Percentiles rank a stretch among this genome's conserved stretches.
Conservation (phyloP, 2,888 invertebrate genomes). For the Aleiodes testaceus region DNA sequence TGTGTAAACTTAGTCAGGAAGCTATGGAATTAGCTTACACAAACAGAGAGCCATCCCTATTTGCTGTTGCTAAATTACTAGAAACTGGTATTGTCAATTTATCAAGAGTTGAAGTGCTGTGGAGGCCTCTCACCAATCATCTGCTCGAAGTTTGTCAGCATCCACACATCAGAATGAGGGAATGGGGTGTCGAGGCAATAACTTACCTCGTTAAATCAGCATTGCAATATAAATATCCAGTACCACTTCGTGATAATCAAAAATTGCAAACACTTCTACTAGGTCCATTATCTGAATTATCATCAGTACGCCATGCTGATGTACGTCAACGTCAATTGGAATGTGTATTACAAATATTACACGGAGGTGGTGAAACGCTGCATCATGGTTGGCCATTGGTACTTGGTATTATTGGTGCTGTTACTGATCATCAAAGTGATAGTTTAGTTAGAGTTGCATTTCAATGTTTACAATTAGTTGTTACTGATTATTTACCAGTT, state of each 20-base stretch:
- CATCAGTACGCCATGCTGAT: conserved; percentile 92
- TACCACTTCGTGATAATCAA: conserved; percentile 89
- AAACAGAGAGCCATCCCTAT: conserved; percentile 95
- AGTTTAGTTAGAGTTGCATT: conserved; percentile 94
- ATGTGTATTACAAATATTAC: conserved; percentile 93
- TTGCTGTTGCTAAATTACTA: conserved; percentile 98
- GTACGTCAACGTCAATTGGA: conserved; percentile 96
- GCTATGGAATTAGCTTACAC: conserved; percentile 98
- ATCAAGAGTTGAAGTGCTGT: conserved; percentile 92
- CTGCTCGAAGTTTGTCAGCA: conserved; percentile 97
- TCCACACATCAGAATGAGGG: conserved; percentile 94
- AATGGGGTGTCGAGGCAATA: conserved; percentile 98
- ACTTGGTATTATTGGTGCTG: conserved; percentile 95
- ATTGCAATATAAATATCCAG: conserved; percentile 87
- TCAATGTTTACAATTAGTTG: conserved; percentile 95
- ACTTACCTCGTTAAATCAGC: conserved; percentile 95
- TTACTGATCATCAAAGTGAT: conserved; percentile 94
- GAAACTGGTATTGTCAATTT: conserved; percentile 97
- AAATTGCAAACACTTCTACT: conserved; percentile 90
- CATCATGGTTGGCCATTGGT: conserved; percentile 96
- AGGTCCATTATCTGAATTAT: conserved; percentile 93
- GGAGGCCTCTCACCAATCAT: conserved; percentile 96
- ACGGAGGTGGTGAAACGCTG: conserved; percentile 93
- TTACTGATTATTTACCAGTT: conserved; percentile 93
- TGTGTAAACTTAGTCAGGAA: conserved; percentile 96